These are phyloP conservation scores for Parus major DNA, from an alignment of 2,113 vertebrate genomes.

Conservation along the genomic window DNA sequence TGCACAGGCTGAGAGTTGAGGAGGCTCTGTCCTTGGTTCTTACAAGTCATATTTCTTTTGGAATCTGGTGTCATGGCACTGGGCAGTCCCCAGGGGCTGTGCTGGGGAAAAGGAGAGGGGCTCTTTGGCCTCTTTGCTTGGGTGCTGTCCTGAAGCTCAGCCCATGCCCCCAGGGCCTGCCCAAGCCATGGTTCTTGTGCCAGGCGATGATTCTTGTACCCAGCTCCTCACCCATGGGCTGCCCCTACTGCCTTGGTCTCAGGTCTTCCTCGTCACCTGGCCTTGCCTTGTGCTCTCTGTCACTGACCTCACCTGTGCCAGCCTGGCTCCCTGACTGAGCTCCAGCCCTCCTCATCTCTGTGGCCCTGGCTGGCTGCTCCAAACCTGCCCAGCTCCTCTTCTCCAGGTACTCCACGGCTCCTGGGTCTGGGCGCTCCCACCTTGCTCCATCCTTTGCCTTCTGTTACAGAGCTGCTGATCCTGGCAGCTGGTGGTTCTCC, in stretches of 20 bases:
- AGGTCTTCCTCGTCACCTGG: fast-evolving
- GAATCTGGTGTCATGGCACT: neutral
- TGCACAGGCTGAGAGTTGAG: neutral
- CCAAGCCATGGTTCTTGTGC: fast-evolving
- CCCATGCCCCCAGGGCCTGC: neutral
- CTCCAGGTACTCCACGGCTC: neutral
- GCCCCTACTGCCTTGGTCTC: neutral
- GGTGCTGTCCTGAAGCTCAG: neutral
- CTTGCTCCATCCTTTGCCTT: neutral
- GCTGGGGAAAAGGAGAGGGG: neutral
- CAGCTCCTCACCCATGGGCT: fast-evolving
- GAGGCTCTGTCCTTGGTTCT: slow-evolving; percentile 42
- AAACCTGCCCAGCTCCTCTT: neutral
- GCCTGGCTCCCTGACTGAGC: neutral
- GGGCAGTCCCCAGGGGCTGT: neutral
- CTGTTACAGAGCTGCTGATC: neutral
- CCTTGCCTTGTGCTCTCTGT: neutral
- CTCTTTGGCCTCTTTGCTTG: neutral
- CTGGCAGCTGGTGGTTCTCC: neutral
- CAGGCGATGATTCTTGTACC: neutral
- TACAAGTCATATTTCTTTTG: neutral
- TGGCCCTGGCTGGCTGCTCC: neutral
- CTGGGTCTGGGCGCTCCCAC: fast-evolving
- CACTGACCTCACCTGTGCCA: neutral
- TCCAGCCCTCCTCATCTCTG: neutral